phyloP scores from a whole-genome alignment of 2,888 invertebrate genomes.

The Chymomyza procnemis region DNA sequence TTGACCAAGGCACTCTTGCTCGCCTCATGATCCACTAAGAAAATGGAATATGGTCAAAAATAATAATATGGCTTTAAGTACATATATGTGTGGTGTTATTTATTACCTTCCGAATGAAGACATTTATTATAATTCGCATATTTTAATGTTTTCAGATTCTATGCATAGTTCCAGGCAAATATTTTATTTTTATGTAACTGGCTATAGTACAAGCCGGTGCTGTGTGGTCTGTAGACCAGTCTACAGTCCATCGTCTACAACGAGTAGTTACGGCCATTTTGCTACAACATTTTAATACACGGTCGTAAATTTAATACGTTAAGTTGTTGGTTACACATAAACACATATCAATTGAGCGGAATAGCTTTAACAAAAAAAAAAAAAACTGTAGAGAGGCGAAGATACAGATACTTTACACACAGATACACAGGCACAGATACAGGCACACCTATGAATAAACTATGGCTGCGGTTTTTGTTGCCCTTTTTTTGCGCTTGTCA shows the following conservation, averaged over 20 bases:
- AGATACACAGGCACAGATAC: background rate
- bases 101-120: conserved; percentile 65
- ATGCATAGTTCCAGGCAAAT: background rate
- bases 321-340: conserved; percentile 57
- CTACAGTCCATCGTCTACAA: background rate
- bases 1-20: too few relatives aligned
- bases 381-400: conserved; percentile 49
- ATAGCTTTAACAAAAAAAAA: too few relatives aligned
- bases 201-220: background rate
- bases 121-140: conserved; percentile 71
- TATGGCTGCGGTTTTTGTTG: conserved; percentile 6
- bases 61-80: conserved; percentile 16
- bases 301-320: conserved; percentile 70
- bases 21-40: background rate
- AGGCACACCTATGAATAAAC: background rate
- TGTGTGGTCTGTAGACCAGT: background rate
- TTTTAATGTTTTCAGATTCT: conserved; percentile 33
- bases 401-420: background rate
- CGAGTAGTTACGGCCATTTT: conserved; percentile 52
- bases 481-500: conserved; percentile 18
- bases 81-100: conserved; percentile 64
- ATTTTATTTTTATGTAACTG: conserved; percentile 2
- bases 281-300: conserved; percentile 72
- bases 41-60: background rate
- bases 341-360: conserved; percentile 37